A percentile compares a stretch with the other conserved stretches of the same genome.
phyloP scores from a whole-genome alignment of 35 echinoderm and acorn worm genomes.

The Ophiothrix spiculata region DNA sequence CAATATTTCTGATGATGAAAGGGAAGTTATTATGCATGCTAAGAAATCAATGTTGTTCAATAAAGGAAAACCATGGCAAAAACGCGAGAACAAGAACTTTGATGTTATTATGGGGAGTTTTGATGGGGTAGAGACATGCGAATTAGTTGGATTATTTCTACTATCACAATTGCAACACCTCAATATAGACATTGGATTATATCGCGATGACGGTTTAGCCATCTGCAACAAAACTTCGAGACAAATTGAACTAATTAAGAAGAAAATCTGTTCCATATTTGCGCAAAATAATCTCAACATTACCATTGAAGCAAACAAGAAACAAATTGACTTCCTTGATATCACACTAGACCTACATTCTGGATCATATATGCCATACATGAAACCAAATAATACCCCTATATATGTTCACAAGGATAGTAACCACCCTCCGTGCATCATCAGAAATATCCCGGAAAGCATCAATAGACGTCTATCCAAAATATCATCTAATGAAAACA shows the following conservation, averaged over 20 bases:
- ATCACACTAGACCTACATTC: not conserved
- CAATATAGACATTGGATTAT: too few species aligned
- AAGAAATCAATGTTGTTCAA: slow-evolving; percentile 3
- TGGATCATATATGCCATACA: slow-evolving; percentile 7
- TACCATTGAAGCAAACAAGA: slow-evolving; percentile 8
- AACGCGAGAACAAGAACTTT: not conserved
- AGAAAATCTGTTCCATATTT: slow-evolving; percentile 15
- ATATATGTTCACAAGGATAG: not conserved
- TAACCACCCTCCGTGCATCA: slow-evolving; percentile 11
- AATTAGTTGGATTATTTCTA: too few species aligned
- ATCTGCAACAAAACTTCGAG: slow-evolving; percentile 24
- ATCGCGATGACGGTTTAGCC: slow-evolving; percentile 53
- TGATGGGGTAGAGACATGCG: too few species aligned
- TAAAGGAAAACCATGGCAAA: not conserved
- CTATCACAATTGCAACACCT: not conserved
- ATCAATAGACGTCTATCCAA: slow-evolving; percentile 19
- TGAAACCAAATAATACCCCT: slow-evolving; percentile 10
- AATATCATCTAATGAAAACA: too few species aligned
- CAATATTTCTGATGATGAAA: not conserved
- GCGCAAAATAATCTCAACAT: too few species aligned
- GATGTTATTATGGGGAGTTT: slow-evolving; percentile 20
- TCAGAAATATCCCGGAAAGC: slow-evolving; percentile 1
- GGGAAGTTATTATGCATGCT: not conserved
- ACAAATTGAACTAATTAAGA: slow-evolving; percentile 18
- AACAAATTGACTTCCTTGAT: slow-evolving; percentile 18